phyloP scores from a whole-genome alignment of 2,113 vertebrate species.

The Saguinus midas region DNA sequence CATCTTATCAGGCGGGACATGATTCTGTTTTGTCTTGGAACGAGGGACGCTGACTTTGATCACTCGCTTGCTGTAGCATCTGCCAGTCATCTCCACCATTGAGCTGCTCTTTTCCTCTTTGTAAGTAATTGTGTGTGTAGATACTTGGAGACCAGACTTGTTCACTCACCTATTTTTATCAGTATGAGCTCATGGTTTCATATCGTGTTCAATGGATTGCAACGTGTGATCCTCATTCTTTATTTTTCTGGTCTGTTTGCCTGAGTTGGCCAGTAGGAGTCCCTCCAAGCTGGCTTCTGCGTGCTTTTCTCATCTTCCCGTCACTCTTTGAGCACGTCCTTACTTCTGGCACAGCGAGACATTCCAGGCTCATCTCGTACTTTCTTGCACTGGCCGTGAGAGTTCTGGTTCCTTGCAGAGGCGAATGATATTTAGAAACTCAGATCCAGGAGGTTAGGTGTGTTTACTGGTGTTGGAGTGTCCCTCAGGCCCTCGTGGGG shows the following conservation, averaged over 20 bases:
- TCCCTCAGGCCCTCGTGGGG: not conserved
- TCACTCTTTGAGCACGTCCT: not conserved
- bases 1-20: not conserved
- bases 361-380: not conserved
- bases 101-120: not conserved
- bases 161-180: not conserved
- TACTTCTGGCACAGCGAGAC: not conserved
- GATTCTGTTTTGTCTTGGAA: not conserved
- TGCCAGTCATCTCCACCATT: not conserved
- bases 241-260: not conserved
- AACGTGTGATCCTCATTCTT: not conserved
- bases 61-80: not conserved
- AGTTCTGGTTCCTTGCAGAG: not conserved
- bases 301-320: not conserved
- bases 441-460: not conserved
- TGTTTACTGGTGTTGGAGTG: not conserved
- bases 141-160: not conserved
- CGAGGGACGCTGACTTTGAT: not conserved
- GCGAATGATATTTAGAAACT: not conserved
- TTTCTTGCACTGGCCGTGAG: not conserved
- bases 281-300: not conserved
- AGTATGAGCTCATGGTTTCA: not conserved
- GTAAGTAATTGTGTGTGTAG: not conserved
- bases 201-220: not conserved
- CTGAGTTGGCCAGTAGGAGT: not conserved